phyloP scores from a whole-genome alignment of 1,140 invertebrate species.

The Littorina saxatilis region DNA sequence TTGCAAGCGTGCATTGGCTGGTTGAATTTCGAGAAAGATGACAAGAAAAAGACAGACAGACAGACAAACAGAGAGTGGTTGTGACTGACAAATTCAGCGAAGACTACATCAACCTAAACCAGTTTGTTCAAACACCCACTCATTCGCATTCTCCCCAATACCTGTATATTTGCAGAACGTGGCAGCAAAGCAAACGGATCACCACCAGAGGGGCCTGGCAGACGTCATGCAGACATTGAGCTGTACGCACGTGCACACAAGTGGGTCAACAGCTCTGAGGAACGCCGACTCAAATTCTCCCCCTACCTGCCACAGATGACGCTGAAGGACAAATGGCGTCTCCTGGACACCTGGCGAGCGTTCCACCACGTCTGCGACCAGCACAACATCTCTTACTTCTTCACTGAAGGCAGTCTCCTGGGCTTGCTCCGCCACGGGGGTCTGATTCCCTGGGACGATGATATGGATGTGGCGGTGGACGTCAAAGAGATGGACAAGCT shows the following conservation, averaged over 20 bases:
- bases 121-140: background rate
- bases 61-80: background rate
- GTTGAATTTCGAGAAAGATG: background rate
- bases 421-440: constrained; percentile 25
- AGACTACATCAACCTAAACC: background rate
- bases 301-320: constrained; percentile 5
- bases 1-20: constrained; percentile 4
- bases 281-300: background rate
- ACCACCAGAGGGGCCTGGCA: no score
- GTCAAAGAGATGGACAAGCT: background rate
- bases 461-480: constrained; percentile 37
- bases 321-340: background rate
- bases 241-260: background rate
- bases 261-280: background rate
- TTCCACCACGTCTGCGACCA: background rate
- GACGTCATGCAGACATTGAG: background rate
- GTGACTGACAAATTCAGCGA: background rate
- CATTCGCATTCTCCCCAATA: background rate
- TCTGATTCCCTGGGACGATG: constrained; percentile 42
- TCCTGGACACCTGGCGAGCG: constrained; percentile 2
- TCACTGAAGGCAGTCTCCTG: background rate
- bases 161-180: background rate
- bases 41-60: background rate
- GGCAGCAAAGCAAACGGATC: no score
- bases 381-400: constrained; percentile 11